phyloP scores from a whole-genome alignment of 35 echinoderm and acorn worm genomes.

The Lytechinus pictus region DNA sequence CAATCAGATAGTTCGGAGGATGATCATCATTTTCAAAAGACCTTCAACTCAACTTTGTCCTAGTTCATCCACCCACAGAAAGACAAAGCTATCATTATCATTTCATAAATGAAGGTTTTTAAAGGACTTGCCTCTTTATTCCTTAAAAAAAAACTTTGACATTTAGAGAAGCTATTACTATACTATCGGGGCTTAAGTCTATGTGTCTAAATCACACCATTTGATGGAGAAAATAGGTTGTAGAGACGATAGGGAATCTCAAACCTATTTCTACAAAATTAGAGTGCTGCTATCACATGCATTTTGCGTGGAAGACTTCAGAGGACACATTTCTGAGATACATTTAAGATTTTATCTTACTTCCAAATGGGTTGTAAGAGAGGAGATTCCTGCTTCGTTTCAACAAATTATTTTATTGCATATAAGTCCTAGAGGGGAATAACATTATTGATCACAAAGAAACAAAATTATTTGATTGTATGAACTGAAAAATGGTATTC shows the following conservation, averaged over 20 bases:
- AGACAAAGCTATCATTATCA: not conserved
- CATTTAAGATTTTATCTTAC: not conserved
- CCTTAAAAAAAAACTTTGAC: not conserved
- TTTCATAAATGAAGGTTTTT: not conserved
- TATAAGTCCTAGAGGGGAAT: not conserved
- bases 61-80: not conserved
- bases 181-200: not conserved
- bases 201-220: not conserved
- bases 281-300: not conserved
- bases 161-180: not conserved
- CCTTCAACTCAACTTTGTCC: not conserved
- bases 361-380: not conserved
- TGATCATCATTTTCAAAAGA: not conserved
- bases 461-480: no score
- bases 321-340: not conserved
- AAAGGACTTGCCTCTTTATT: not conserved
- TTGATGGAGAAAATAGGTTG: not conserved
- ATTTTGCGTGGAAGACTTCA: not conserved
- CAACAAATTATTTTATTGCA: no score
- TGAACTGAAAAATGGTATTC: no score
- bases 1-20: not conserved
- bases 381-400: not conserved
- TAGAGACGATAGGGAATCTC: not conserved
- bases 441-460: not conserved
- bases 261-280: not conserved